Base-by-base conservation (phyloP, 2,113 vertebrate species). In the Boleophthalmus pectinirostris region DNA sequence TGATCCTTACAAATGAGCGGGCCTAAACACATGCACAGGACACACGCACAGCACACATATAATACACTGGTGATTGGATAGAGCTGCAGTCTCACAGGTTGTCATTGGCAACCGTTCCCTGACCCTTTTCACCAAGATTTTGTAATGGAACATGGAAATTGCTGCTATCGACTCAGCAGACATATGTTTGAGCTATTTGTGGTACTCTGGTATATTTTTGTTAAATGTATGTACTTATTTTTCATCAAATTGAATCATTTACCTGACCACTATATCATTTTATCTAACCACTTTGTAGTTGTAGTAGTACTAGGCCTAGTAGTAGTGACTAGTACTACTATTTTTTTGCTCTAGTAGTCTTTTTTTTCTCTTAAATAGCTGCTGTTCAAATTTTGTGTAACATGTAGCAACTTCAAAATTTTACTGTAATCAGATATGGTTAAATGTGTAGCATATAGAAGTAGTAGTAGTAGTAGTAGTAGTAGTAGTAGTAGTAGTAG, bases 81-180 rank as follows among this genome's bases (percentile, higher is more conserved):
- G 58, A 79, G 83, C 79, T 77, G 75, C 70, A 83, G 69, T 69
- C 85, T 84, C 2, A 8, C 75, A 68, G 78, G 91, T 92, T 92
- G 91, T 88, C 87, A 89, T 83, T 88, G 82, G 91, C 88, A 92
- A 92, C 91, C 14, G 14, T 69, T 79, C 72, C 63, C 14, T 89
- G 87, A 88, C 88, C 88, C 77, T 91, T 73, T 81, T 79, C 58
- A 68, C 56, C 60, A 80, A 83, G 71, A 85, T 78, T 79, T 64
- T 84, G 69, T 72, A 77, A 84, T 79, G 82, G 82, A 54, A 87
- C 63, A 43, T 1, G 20, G 74, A 68, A 9, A 35, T 70, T 33
- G 43, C 47, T 60, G 57, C n/a, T 3, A 1, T 15, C 78, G n/a
- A n/a, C 65, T 5, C 49, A 20, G 14, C 9, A 11, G 38, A 43